phyloP scores from a whole-genome alignment of 2,888 invertebrate species.

The Ormyrus thymus region DNA sequence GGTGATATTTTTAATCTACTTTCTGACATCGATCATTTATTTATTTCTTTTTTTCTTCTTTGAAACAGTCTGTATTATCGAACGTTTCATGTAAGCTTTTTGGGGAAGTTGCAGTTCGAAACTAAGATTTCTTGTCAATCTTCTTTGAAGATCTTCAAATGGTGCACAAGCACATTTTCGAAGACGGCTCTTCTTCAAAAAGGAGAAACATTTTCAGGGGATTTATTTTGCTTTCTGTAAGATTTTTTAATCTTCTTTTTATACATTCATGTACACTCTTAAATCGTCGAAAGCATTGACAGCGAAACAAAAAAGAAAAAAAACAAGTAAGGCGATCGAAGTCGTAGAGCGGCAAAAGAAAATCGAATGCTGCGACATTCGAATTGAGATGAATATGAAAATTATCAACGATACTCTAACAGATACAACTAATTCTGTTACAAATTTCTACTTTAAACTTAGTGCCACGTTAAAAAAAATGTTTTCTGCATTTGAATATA shows the following conservation, averaged over 20 bases:
- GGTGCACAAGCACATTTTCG: slow-evolving; percentile 13
- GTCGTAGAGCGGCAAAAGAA: neutral
- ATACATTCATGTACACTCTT: neutral
- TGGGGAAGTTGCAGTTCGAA: slow-evolving; percentile 16
- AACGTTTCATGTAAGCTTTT: slow-evolving; percentile 38
- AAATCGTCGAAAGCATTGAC: neutral
- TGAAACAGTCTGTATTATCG: slow-evolving; percentile 50
- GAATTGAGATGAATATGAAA: slow-evolving; percentile 17
- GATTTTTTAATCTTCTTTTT: too few relatives aligned
- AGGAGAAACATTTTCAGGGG: slow-evolving; percentile 11
- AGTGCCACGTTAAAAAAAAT: slow-evolving; percentile 2
- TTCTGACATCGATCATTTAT: slow-evolving; percentile 48
- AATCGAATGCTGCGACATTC: neutral
- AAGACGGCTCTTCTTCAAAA: slow-evolving; percentile 7
- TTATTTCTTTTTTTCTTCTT: slow-evolving; percentile 30
- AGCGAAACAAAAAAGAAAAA: slow-evolving; percentile 10
- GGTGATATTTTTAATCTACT: slow-evolving; percentile 47
- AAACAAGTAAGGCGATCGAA: slow-evolving; percentile 7
- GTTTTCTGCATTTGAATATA: slow-evolving; percentile 7
- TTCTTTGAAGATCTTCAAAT: slow-evolving; percentile 46
- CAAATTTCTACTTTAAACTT: slow-evolving; percentile 22
- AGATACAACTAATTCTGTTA: slow-evolving; percentile 2
- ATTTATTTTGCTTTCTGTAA: neutral
- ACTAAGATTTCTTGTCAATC: slow-evolving; percentile 12
- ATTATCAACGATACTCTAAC: slow-evolving; percentile 16